Evolutionary conservation across 2,888 invertebrate species (phyloP).

Genomic region (Drosophila siamana): DNA sequence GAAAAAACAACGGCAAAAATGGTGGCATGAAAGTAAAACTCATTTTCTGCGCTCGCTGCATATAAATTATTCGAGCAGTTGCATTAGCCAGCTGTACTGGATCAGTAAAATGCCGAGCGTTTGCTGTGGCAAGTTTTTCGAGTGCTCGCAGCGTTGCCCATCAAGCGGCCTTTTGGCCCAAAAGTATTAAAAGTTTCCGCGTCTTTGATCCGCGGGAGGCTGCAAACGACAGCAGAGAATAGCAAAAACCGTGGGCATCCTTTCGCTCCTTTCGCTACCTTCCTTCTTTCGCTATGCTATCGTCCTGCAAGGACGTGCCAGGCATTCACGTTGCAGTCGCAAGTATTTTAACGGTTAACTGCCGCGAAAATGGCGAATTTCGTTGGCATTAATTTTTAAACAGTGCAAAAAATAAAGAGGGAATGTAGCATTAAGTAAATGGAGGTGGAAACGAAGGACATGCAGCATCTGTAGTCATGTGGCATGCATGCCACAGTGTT

Average conservation of each 20-base stretch:
- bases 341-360: slow-evolving; percentile 43
- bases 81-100: slow-evolving; percentile 21
- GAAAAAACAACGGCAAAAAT: background rate
- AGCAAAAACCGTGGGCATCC: slow-evolving; percentile 25
- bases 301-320: slow-evolving; percentile 32
- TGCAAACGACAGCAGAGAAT: slow-evolving; percentile 34
- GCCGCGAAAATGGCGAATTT: slow-evolving; percentile 64
- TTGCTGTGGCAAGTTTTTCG: background rate
- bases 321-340: slow-evolving; percentile 30
- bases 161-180: slow-evolving; percentile 35
- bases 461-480: slow-evolving; percentile 23
- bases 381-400: slow-evolving; percentile 73
- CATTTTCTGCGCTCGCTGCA: slow-evolving; percentile 52
- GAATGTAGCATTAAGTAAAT: background rate
- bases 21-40: slow-evolving; percentile 35
- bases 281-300: background rate
- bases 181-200: slow-evolving; percentile 68
- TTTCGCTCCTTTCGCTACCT: no score
- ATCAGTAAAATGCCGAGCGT: slow-evolving; percentile 18
- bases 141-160: no score
- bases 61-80: slow-evolving; percentile 63
- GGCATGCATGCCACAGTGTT: slow-evolving; percentile 32
- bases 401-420: slow-evolving; percentile 21
- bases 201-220: slow-evolving; percentile 54
- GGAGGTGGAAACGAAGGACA: slow-evolving; percentile 3